Conservation (phyloP, 2,888 invertebrate species). For the Clitarchus hookeri region DNA sequence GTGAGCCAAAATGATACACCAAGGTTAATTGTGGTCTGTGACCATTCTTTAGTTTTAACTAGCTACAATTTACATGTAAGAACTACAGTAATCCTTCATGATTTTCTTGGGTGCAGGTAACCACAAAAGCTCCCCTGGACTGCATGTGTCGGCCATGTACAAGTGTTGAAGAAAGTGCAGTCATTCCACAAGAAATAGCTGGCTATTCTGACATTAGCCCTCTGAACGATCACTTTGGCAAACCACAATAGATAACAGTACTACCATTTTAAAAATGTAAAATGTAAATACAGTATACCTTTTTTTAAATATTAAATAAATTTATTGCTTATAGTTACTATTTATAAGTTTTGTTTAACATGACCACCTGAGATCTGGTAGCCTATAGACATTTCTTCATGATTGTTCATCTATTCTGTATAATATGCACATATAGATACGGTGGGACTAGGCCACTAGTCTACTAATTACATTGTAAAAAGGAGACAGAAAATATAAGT, state of each 20-base stretch:
- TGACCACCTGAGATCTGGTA: too few species aligned
- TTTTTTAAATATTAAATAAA: slow-evolving; percentile 14
- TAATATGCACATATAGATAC: too few species aligned
- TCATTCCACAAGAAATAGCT: slow-evolving; percentile 88
- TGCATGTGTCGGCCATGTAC: slow-evolving; percentile 95
- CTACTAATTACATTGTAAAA: too few species aligned
- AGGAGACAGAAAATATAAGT: too few species aligned
- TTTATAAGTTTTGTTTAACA: too few species aligned
- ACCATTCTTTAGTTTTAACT: too few species aligned
- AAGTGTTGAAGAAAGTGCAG: slow-evolving; percentile 82
- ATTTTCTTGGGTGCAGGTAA: slow-evolving; percentile 63
- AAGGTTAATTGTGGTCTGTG: too few species aligned
- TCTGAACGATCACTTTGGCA: slow-evolving; percentile 77
- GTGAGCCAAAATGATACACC: too few species aligned
- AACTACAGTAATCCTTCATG: neutral
- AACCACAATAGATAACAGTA: slow-evolving; percentile 57
- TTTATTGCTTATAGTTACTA: neutral
- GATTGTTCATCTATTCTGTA: too few species aligned
- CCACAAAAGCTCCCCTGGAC: slow-evolving; percentile 90
- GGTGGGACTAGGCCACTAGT: too few species aligned
- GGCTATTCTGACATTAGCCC: slow-evolving; percentile 83
- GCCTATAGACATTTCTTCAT: too few species aligned
- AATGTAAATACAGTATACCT: neutral
- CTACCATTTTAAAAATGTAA: neutral
- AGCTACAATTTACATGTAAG: too few species aligned